These are phyloP conservation scores for Oegoconia quadripuncta DNA, from an alignment of 2,888 invertebrate species.

Conservation along the genomic window DNA sequence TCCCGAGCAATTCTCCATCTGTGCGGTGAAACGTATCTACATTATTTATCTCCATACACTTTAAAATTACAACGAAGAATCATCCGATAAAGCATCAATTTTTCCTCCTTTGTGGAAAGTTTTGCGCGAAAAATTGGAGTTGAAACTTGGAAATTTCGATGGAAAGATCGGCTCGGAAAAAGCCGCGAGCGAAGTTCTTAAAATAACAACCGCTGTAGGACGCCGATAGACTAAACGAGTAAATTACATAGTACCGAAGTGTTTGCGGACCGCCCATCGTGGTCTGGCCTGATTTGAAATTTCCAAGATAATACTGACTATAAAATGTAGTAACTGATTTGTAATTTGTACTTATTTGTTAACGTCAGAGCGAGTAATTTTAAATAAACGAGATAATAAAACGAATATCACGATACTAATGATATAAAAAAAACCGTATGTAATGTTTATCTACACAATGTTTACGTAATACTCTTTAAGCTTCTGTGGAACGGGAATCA, in stretches of 20 bases:
- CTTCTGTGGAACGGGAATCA: not conserved
- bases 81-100: too few species aligned
- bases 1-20: too few species aligned
- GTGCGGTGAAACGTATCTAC: too few species aligned
- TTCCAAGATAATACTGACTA: slow-evolving; percentile 29
- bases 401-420: too few species aligned
- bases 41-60: too few species aligned
- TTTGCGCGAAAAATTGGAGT: slow-evolving; percentile 18
- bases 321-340: not conserved
- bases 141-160: slow-evolving; percentile 31
- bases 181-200: slow-evolving; percentile 47
- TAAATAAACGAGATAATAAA: too few species aligned
- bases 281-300: slow-evolving; percentile 42
- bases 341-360: too few species aligned
- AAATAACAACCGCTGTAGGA: slow-evolving; percentile 46
- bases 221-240: slow-evolving; percentile 55
- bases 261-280: slow-evolving; percentile 57
- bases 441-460: not conserved
- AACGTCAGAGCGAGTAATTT: too few species aligned
- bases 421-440: too few species aligned
- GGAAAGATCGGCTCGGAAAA: slow-evolving; percentile 37
- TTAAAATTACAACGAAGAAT: too few species aligned
- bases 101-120: too few species aligned
- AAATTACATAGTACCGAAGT: slow-evolving; percentile 60
- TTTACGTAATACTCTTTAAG: not conserved